Conservation (phyloP, 2,797 vertebrate species). For the Bradypus variegatus region DNA sequence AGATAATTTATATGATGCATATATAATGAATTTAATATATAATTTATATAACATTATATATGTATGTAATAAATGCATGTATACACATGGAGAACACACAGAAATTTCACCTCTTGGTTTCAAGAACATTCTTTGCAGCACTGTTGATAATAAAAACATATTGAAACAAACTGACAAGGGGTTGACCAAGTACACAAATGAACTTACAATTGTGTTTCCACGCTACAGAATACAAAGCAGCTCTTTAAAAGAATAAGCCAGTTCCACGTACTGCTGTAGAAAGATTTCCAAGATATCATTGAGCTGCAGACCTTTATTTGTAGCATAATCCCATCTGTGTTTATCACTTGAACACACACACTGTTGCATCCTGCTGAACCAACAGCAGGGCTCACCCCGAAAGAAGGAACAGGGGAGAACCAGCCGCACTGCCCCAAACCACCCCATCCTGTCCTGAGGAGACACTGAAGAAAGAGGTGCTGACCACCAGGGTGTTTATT, state of each 20-base stretch:
- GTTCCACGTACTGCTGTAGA: accelerated
- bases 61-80: too few relatives aligned
- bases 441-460: too few relatives aligned
- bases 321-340: accelerated
- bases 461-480: too few relatives aligned
- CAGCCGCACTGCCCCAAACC: too few relatives aligned
- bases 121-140: background rate
- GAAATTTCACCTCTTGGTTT: background rate
- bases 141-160: background rate
- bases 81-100: background rate
- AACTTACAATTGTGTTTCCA: background rate
- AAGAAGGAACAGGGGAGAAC: too few relatives aligned
- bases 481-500: too few relatives aligned
- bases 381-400: too few relatives aligned
- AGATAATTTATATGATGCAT: too few relatives aligned
- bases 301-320: background rate
- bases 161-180: background rate
- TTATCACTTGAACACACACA: background rate
- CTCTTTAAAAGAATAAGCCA: too few relatives aligned
- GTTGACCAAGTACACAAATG: background rate
- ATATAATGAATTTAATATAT: too few relatives aligned
- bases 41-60: background rate
- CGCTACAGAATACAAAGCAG: too few relatives aligned
- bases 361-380: too few relatives aligned
- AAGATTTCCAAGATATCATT: background rate